These are phyloP conservation scores for Zele albiditarsus DNA, from an alignment of 2,888 invertebrate species.

Conservation along the genomic window DNA sequence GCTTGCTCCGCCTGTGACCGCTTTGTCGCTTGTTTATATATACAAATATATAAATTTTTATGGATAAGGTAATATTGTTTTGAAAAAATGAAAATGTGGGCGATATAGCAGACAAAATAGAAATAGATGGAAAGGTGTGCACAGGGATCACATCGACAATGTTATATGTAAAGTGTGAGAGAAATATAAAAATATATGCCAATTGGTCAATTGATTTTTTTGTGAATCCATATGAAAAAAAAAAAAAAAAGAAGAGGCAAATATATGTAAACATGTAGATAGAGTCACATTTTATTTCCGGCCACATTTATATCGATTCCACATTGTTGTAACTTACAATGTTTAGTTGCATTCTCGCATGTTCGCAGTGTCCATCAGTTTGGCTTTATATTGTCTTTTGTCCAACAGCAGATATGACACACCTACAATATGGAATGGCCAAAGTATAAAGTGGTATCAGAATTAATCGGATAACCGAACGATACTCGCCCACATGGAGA, in stretches of 20 bases:
- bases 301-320: background rate
- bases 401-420: background rate
- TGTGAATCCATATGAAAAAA: background rate
- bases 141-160: background rate
- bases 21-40: background rate
- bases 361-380: background rate
- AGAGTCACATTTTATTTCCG: background rate
- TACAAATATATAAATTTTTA: background rate
- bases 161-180: background rate
- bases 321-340: background rate
- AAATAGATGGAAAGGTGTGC: background rate
- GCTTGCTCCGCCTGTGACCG: background rate
- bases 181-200: background rate
- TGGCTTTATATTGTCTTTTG: background rate
- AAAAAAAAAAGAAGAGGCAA: background rate
- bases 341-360: background rate
- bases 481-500: background rate
- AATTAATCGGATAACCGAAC: background rate
- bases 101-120: background rate
- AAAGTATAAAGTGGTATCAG: background rate
- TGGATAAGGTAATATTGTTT: background rate
- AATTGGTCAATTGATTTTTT: background rate
- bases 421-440: background rate
- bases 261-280: background rate
- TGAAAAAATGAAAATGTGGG: conserved; percentile 25